phyloP scores from a whole-genome alignment of 1,140 invertebrate genomes.

The Drosophila athabasca region DNA sequence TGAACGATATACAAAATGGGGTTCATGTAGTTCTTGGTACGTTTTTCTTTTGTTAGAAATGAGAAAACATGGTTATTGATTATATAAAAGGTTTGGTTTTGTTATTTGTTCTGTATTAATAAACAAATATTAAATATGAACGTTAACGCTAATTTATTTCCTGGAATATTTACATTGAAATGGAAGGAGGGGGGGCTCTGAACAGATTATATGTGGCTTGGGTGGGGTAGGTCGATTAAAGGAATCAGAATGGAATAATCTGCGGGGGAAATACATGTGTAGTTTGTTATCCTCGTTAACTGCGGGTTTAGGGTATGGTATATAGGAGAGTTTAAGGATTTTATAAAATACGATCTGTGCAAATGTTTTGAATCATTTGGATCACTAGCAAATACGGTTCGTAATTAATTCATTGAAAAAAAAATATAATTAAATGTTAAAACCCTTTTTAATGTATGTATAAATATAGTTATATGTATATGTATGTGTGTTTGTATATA shows the following conservation, averaged over 20 bases:
- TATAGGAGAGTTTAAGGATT: slow-evolving; percentile 8
- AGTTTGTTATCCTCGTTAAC: slow-evolving; percentile 2
- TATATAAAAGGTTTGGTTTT: too few relatives aligned
- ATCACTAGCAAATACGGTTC: slow-evolving; percentile 43
- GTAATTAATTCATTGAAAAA: slow-evolving; percentile 31
- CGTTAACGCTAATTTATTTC: slow-evolving; percentile 55
- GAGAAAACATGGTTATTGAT: too few relatives aligned
- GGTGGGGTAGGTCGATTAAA: not conserved
- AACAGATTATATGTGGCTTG: slow-evolving; percentile 15
- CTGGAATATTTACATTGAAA: slow-evolving; percentile 71
- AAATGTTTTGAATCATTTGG: slow-evolving; percentile 46
- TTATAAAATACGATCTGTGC: slow-evolving; percentile 46
- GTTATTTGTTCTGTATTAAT: slow-evolving; percentile 1
- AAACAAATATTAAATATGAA: slow-evolving; percentile 29
- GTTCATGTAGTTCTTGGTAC: too few relatives aligned
- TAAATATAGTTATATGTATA: slow-evolving; percentile 46
- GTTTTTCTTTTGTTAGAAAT: too few relatives aligned
- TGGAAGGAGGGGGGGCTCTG: not conserved
- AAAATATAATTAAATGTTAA: slow-evolving; percentile 42
- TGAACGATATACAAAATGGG: too few relatives aligned
- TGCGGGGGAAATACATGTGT: slow-evolving; percentile 19
- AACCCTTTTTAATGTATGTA: slow-evolving; percentile 16
- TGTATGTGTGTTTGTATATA: slow-evolving; percentile 24
- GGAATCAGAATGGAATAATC: slow-evolving; percentile 16
- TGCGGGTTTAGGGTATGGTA: slow-evolving; percentile 40